Evolutionary conservation across 2,113 vertebrate genomes (phyloP).

Genomic region (Xiphophorus hellerii): DNA sequence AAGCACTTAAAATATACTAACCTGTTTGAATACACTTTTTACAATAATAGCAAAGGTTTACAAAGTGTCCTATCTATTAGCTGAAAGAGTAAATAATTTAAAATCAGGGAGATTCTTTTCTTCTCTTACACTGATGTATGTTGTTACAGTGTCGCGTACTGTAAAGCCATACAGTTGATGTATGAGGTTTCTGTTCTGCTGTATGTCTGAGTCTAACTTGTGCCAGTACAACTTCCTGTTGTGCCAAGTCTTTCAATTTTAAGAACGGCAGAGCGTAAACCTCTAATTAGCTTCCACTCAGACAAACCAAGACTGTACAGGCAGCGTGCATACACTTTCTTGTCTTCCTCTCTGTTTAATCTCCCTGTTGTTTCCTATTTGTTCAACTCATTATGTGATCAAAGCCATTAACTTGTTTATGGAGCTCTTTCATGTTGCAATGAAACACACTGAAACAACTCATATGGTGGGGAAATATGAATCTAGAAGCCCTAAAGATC

Average conservation of each 20-base stretch:
- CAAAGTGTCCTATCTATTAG: not conserved
- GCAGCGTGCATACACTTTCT: constrained; percentile 27
- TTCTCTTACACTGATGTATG: constrained; percentile 27
- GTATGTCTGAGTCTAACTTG: constrained; percentile 26
- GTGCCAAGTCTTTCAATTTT: constrained; percentile 33
- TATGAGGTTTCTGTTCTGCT: constrained; percentile 7
- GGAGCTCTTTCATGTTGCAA: constrained; percentile 70
- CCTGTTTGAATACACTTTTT: not conserved
- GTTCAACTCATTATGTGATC: constrained; percentile 75
- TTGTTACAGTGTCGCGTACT: constrained; percentile 35
- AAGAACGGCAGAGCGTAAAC: constrained; percentile 51
- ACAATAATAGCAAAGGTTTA: not conserved
- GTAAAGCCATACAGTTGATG: not conserved
- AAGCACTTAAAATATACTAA: not conserved
- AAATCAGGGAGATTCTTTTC: constrained; percentile 23
- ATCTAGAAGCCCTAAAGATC: constrained; percentile 38
- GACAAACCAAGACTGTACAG: constrained; percentile 49
- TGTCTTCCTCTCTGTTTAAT: constrained; percentile 59
- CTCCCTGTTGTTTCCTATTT: constrained; percentile 73
- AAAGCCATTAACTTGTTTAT: constrained; percentile 76
- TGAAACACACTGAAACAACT: constrained; percentile 60
- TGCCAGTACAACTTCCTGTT: constrained; percentile 50
- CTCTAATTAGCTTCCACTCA: constrained; percentile 70
- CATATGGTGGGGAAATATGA: constrained; percentile 65
- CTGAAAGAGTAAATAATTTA: not conserved